These are phyloP conservation scores for Chaetodon auriga DNA, from an alignment of 2,113 vertebrate genomes.

Conservation along the genomic window DNA sequence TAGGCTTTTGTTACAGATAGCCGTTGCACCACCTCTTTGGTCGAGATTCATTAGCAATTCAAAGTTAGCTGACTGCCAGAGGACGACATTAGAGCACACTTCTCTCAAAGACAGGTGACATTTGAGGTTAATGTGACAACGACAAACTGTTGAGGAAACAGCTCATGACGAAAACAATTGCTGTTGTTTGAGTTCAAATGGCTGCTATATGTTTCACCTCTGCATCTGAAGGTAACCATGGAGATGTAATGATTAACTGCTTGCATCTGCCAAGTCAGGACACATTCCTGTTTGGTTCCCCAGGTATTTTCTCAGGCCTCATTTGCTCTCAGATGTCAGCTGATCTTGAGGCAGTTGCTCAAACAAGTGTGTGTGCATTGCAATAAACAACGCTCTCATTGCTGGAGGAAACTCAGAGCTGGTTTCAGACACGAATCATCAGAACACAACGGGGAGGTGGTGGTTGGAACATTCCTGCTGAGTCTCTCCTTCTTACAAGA, in stretches of 20 bases:
- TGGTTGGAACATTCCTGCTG: neutral
- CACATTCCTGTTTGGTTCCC: slow-evolving; percentile 28
- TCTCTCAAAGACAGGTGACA: neutral
- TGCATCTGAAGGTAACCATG: slow-evolving; percentile 32
- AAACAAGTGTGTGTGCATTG: neutral
- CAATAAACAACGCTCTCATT: neutral
- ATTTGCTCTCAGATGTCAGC: slow-evolving; percentile 22
- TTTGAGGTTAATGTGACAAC: slow-evolving; percentile 1
- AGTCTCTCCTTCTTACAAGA: neutral
- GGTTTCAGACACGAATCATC: neutral
- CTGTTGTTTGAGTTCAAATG: neutral
- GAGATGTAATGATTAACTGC: slow-evolving; percentile 28
- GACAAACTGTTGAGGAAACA: neutral
- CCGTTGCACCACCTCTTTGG: slow-evolving; percentile 19
- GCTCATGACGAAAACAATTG: neutral
- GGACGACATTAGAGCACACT: slow-evolving; percentile 9
- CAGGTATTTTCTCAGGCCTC: slow-evolving; percentile 32
- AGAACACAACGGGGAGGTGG: neutral
- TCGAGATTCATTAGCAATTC: slow-evolving; percentile 56
- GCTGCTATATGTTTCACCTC: neutral
- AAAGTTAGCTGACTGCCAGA: slow-evolving; percentile 24
- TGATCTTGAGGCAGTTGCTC: neutral
- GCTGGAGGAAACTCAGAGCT: neutral
- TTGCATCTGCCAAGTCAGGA: neutral
- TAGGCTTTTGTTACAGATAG: slow-evolving; percentile 56